These are phyloP conservation scores for Phrynocephalus forsythii DNA, from an alignment of 2,797 vertebrate genomes.

Conservation along the genomic window DNA sequence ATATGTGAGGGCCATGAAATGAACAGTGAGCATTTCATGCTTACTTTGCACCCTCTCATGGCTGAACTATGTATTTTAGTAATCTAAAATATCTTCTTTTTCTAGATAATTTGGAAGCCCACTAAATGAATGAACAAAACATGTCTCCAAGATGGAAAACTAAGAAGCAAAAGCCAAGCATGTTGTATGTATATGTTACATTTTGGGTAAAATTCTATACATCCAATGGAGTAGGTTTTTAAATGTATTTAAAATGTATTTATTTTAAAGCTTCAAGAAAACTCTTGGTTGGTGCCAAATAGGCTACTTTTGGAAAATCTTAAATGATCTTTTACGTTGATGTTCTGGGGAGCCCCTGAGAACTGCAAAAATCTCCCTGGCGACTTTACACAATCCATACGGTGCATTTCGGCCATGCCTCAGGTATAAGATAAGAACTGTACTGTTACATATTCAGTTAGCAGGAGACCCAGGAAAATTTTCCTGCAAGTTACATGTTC, in stretches of 20 bases:
- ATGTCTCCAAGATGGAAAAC: neutral
- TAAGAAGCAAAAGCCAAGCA: neutral
- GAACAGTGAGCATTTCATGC: slow-evolving; percentile 38
- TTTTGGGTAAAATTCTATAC: neutral
- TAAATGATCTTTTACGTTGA: no score
- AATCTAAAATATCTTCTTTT: slow-evolving; percentile 57
- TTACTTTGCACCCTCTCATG: slow-evolving; percentile 60
- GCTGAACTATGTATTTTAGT: slow-evolving; percentile 51
- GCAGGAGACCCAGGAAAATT: no score
- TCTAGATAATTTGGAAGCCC: slow-evolving; percentile 38
- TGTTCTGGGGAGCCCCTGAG: no score
- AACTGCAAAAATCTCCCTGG: no score
- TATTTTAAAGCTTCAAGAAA: neutral
- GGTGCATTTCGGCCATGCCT: no score
- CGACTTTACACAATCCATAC: no score
- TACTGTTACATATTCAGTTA: no score
- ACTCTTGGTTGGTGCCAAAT: neutral
- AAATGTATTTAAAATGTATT: neutral
- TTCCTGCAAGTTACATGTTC: no score
- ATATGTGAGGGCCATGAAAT: slow-evolving; percentile 30
- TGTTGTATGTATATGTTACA: neutral
- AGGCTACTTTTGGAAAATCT: no score
- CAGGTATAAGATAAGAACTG: no score
- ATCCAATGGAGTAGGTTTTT: neutral
- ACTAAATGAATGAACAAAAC: slow-evolving; percentile 34